Conservation (phyloP, 2,113 vertebrate genomes). For the Paralichthys olivaceus region DNA sequence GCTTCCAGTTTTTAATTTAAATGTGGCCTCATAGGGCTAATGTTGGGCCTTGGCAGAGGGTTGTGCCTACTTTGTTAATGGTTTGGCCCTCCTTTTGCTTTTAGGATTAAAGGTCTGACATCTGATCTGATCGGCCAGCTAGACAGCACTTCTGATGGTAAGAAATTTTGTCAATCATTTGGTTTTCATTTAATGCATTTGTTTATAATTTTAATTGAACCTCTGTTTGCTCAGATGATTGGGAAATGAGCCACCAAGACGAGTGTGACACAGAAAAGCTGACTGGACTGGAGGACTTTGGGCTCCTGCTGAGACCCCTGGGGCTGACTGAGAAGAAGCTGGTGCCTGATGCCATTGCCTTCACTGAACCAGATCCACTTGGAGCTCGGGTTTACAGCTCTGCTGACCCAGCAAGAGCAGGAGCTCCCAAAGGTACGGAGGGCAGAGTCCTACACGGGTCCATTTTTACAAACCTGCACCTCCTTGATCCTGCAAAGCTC, state of each 20-base stretch:
- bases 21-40: too few species aligned
- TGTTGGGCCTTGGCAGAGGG: too few species aligned
- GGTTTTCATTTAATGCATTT: neutral
- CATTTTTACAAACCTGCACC: too few species aligned
- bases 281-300: slow-evolving; percentile 85
- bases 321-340: slow-evolving; percentile 84
- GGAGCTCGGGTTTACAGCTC: slow-evolving; percentile 77
- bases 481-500: too few species aligned
- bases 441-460: neutral
- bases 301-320: slow-evolving; percentile 78
- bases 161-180: neutral
- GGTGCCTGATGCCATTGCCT: slow-evolving; percentile 83
- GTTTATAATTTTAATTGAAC: neutral
- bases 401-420: slow-evolving; percentile 35
- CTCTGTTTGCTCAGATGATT: slow-evolving; percentile 79
- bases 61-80: neutral
- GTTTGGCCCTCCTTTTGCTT: slow-evolving; percentile 25
- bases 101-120: slow-evolving; percentile 80
- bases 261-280: slow-evolving; percentile 76
- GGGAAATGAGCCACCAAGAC: slow-evolving; percentile 80
- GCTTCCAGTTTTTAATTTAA: too few species aligned
- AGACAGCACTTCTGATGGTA: slow-evolving; percentile 85
- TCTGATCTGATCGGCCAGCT: slow-evolving; percentile 84
- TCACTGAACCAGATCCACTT: slow-evolving; percentile 83
- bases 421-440: slow-evolving; percentile 71